Evolutionary conservation across 2,113 vertebrate species (phyloP).

Genomic region (Dicerorhinus sumatrensis): DNA sequence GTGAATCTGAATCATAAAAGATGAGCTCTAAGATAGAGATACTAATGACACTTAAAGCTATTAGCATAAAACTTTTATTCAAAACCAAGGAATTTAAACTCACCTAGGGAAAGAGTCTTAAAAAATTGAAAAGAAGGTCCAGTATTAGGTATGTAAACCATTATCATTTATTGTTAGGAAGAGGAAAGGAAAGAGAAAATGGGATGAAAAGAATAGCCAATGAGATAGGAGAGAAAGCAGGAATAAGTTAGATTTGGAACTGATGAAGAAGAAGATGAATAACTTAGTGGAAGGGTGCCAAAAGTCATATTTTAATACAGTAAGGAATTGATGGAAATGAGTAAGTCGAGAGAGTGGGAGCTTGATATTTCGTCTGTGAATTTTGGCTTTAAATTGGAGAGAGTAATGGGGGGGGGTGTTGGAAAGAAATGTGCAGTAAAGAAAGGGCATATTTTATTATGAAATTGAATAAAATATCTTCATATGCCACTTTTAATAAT

Average conservation of each 20-base stretch:
- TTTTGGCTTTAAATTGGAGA: background rate
- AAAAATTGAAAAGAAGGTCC: background rate
- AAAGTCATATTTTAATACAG: background rate
- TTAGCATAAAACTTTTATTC: background rate
- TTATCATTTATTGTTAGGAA: background rate
- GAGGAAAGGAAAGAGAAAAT: background rate
- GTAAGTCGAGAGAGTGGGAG: background rate
- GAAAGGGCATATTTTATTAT: background rate
- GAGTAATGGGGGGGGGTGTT: background rate
- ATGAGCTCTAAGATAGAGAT: background rate
- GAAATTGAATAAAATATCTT: background rate
- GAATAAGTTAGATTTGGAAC: background rate
- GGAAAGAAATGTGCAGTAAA: background rate
- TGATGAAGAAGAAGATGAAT: background rate
- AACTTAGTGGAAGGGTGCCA: background rate
- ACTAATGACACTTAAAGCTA: background rate
- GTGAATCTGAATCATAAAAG: background rate
- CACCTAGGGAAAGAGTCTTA: background rate
- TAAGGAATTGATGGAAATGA: background rate
- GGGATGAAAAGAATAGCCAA: background rate
- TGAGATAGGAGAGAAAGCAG: background rate
- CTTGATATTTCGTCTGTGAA: background rate
- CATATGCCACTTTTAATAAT: background rate
- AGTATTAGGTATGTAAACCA: background rate
- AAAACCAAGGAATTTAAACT: background rate